These are phyloP conservation scores for Scaeva pyrastri DNA, from an alignment of 2,888 invertebrate genomes.

Conservation along the genomic window DNA sequence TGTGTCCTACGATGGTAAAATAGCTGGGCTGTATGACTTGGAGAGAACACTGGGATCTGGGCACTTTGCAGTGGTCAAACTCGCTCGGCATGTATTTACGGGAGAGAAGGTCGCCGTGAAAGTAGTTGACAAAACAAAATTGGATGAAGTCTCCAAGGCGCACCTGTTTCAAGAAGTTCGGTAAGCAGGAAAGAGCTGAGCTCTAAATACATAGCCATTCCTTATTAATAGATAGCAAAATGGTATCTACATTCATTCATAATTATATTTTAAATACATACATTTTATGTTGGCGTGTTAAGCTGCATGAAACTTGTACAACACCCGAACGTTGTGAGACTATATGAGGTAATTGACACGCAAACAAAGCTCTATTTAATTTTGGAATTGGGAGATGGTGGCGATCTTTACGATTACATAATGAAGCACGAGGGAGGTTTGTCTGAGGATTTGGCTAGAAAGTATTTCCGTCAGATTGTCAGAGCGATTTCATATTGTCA, in stretches of 20 bases:
- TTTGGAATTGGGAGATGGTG: constrained; percentile 98
- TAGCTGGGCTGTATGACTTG: constrained; percentile 98
- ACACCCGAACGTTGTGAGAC: constrained; percentile 98
- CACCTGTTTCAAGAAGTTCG: constrained; percentile 98
- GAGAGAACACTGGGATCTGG: constrained; percentile 98
- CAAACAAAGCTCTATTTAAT: constrained; percentile 98
- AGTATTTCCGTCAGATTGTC: constrained; percentile 98
- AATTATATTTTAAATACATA: constrained; percentile 4
- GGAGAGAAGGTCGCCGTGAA: constrained; percentile 99
- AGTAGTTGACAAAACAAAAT: constrained; percentile 99
- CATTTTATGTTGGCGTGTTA: constrained; percentile 39
- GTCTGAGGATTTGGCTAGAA: constrained; percentile 91
- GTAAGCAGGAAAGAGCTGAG: constrained; percentile 77
- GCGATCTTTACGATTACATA: constrained; percentile 99
- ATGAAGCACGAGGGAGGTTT: constrained; percentile 97
- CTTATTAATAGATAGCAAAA: constrained; percentile 50
- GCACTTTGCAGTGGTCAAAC: constrained; percentile 99
- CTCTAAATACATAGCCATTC: constrained; percentile 26
- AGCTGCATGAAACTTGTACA: constrained; percentile 99
- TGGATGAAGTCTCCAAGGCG: constrained; percentile 97
- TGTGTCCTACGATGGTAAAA: constrained; percentile 91
- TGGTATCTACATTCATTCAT: constrained; percentile 29
- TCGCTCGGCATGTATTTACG: constrained; percentile 99
- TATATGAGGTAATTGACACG: constrained; percentile 99
- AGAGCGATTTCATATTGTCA: constrained; percentile 99